Evolutionary conservation across 2,797 vertebrate genomes (phyloP).

Genomic region (Ctenopoma kingsleyae): DNA sequence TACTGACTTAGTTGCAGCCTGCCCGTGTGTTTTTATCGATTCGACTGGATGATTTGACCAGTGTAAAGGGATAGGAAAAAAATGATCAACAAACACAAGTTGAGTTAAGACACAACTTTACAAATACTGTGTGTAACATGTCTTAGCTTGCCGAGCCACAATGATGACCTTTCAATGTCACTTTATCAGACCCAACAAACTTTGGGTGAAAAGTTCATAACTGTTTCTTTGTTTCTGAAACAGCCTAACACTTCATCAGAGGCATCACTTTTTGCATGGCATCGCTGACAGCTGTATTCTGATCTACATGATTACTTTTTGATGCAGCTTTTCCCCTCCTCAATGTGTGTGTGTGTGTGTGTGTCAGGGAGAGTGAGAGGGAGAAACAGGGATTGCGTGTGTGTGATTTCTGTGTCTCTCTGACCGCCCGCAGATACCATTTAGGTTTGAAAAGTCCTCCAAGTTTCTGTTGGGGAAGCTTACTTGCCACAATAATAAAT

Average conservation of each 20-base stretch:
- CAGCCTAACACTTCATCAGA: conserved; percentile 71
- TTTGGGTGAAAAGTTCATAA: conserved; percentile 68
- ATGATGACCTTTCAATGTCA: conserved; percentile 20
- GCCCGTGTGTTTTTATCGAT: neutral
- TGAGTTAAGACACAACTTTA: conserved; percentile 11
- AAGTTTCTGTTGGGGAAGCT: conserved; percentile 84
- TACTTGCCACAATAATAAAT: conserved; percentile 86
- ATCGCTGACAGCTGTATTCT: conserved; percentile 77
- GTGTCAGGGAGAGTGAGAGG: conserved; percentile 2
- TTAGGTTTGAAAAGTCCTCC: conserved; percentile 83
- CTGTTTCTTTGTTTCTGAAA: conserved; percentile 58
- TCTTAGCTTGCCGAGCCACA: conserved; percentile 25
- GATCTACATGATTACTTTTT: conserved; percentile 81
- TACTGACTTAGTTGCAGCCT: neutral
- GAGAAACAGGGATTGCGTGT: conserved; percentile 18
- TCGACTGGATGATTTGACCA: neutral
- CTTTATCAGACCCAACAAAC: conserved; percentile 55
- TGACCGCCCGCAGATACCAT: conserved; percentile 82
- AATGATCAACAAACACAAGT: neutral
- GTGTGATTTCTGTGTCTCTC: conserved; percentile 67
- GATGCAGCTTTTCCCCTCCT: conserved; percentile 65
- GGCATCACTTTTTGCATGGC: conserved; percentile 70
- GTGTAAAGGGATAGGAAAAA: neutral
- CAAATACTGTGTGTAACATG: conserved; percentile 25
- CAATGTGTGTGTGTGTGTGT: conserved; percentile 43